phyloP scores from a whole-genome alignment of 2,797 vertebrate species.

The Phoebastria nigripes region DNA sequence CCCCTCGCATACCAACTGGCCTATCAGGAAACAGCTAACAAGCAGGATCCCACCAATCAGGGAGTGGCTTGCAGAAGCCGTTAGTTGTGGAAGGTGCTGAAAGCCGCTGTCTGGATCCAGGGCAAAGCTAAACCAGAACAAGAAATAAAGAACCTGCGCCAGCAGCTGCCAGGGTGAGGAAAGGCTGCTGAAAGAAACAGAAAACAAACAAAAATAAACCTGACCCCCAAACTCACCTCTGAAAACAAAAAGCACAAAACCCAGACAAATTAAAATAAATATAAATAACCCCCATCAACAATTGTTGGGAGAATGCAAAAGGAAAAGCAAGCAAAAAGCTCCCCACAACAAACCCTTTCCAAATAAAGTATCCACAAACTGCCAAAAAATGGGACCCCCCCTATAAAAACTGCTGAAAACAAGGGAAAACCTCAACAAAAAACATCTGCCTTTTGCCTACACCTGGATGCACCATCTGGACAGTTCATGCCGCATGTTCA shows the following conservation, averaged over 20 bases:
- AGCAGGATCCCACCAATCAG: background rate
- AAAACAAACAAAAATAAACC: background rate
- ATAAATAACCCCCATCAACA: background rate
- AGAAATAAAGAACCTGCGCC: background rate
- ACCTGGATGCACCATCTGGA: background rate
- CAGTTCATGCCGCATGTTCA: fast-evolving
- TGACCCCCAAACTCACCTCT: background rate
- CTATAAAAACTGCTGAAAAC: background rate
- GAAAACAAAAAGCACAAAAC: background rate
- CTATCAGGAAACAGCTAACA: background rate
- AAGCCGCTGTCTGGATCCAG: background rate
- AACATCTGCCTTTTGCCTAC: background rate
- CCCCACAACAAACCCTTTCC: fast-evolving
- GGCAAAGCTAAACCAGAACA: fast-evolving
- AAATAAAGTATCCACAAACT: background rate
- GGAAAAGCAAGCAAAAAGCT: background rate
- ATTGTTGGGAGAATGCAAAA: too few relatives aligned
- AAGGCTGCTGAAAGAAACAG: background rate
- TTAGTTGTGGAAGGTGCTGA: background rate
- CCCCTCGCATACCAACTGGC: background rate
- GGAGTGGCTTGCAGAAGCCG: fast-evolving
- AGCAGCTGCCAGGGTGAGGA: background rate
- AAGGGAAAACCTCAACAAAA: background rate
- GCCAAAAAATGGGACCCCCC: background rate
- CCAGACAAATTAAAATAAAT: background rate